Evolutionary conservation across 2,797 vertebrate genomes (phyloP), one percentile per base, ranked within the genome.

Genomic region (Babyrousa celebensis): DNA sequence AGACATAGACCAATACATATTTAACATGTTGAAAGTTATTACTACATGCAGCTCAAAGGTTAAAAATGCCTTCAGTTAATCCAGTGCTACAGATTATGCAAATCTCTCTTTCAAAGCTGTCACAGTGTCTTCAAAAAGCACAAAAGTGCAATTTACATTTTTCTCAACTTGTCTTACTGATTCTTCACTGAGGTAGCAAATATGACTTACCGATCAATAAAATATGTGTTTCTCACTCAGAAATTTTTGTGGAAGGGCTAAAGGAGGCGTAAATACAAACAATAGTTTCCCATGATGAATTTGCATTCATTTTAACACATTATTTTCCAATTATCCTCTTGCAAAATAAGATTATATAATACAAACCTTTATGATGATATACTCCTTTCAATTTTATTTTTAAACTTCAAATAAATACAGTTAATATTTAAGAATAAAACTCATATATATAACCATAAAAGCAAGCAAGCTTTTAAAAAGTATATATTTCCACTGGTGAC

Each of bases 341-440:
- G 14, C 5, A 82, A 77, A 89, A 36, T 77, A 60, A 16, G 3
- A 56, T 58, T n/a, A 62, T 3, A 72, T 32, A 62, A 65, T 93
- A 27, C 7, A 32, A 1, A 58, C 67, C 71, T 58, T 70, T 77
- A 82, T 79, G 40, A 92, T 86, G 23, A 68, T 77, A 9, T 21
- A 71, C 27, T 77, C 2, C 27, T 83, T 3, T 2, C 72, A 20
- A 29, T 68, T 88, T 54, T 3, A 80, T 10, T 29, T n/a, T 93
- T 89, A 67, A 92, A 89, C 58, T 72, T 77, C 40, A 92, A 78
- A 43, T 83, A 83, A 71, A 70, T 78, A 20, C 5, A 82, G 5
- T 62, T 85, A 85, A 40, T 32, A 68, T 79, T 89, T 72, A 60
- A 56, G 32, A 91, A 48, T 68, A 25, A 68, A 6, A 21, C 8